Evolutionary conservation across 2,888 invertebrate genomes (phyloP), one percentile per base, ranked within the genome.

Genomic region (Aquatica leii): DNA sequence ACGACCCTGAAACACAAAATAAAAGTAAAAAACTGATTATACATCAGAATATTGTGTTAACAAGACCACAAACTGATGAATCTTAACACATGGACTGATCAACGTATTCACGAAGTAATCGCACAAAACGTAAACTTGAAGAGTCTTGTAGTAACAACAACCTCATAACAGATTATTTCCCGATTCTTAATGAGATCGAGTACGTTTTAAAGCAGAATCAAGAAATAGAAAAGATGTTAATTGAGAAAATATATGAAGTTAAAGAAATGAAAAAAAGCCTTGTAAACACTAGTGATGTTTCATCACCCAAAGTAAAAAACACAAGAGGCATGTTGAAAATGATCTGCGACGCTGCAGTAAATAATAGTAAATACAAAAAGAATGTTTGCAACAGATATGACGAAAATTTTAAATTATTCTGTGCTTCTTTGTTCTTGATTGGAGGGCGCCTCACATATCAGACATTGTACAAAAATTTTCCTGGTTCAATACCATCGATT

Each of bases 51-150:
- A n/a, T n/a, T n/a, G n/a, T n/a, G n/a, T n/a, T n/a, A n/a, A n/a
- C n/a, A n/a, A n/a, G n/a, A n/a, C n/a, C n/a, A n/a, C n/a, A n/a
- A n/a, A n/a, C n/a, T n/a, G n/a, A n/a, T n/a, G n/a, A n/a, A n/a
- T n/a, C n/a, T n/a, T n/a, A n/a, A n/a, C n/a, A n/a, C n/a, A n/a
- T n/a, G n/a, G n/a, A n/a, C n/a, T 37, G n/a, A 11, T 37, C 37
- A 37, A 46, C 20, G 20, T 48, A 20, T 48, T 20, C 20, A 20
- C 15, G 20, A 15, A 48, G 48, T 24, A 24, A 6, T 24, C 24
- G 24, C 24, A 24, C 24, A 24, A 24, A 24, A 24, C 24, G 24
- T 24, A 48, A 48, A 37, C 37, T 37, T 37, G 37, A 37, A 37
- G 14, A 11, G 9, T 11, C 37, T 5, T 37, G n/a, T 37, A 12